Evolutionary conservation across 2,888 invertebrate species (phyloP), one percentile per base, ranked within the genome.

Genomic region (Catocala nupta): DNA sequence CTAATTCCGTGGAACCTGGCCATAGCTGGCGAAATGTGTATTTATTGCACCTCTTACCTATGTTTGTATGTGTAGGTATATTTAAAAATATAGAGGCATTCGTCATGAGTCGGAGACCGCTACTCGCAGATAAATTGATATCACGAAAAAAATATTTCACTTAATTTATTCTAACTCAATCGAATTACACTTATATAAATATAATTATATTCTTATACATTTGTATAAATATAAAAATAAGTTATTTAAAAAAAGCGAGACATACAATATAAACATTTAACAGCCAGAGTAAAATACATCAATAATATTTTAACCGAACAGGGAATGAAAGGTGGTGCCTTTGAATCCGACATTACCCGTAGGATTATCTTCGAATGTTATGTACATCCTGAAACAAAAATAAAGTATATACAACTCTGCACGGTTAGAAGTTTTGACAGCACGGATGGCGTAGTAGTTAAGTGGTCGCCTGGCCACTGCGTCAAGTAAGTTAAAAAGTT

Each of bases 311-410:
- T 85, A 91, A 73, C 94, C 95, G 77, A 96, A 95, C 60, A 96
- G 90, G 60, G 94, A 93, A 78, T 96, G 96, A 88, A 96, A 96
- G 63, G 96, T 96, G 34, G 96, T 95, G 59, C 96, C 96, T 73
- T 95, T 95, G 81, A 94, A 96, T 51, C 96, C 96, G 65, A 96
- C 95, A 82, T 96, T 95, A 9, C 94, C 91, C 4, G 95, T 91
- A 4, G 94, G 90, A 59, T 95, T 92, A 83, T 96, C 95, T 73
- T 93, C 92, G 83, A 95, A 96, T 60, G 90, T 91, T 53, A 96
- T 96, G 84, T 96, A 96, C 95, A 96, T 95, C 75, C 96, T 96
- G 89, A 70, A 95, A 95, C 53, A 81, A 74, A 75, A 76, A 64
- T 25, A 25, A 25, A 25, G 4, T 25, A 25, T 25, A 25, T 25